phyloP scores from a whole-genome alignment of 64 coral and sea anemone species.

The Montipora efflorescens region DNA sequence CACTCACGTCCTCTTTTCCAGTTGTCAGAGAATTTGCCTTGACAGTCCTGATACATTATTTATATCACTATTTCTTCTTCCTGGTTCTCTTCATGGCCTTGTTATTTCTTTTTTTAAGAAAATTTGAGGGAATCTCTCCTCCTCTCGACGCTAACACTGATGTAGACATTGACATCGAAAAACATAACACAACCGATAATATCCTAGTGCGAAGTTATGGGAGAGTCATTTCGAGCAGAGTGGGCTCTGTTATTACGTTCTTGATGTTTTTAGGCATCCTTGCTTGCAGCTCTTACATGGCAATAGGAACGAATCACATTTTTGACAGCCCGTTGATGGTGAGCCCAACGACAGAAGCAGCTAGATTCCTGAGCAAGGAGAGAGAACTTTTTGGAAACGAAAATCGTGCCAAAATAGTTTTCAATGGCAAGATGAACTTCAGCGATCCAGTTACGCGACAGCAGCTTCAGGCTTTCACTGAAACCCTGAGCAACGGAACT shows the following conservation, averaged over 20 bases:
- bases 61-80: slow-evolving; percentile 49
- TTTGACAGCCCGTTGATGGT: slow-evolving; percentile 16
- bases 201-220: slow-evolving; percentile 14
- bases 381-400: slow-evolving; percentile 59
- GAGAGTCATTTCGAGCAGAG: not conserved
- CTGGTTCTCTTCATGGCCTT: slow-evolving; percentile 53
- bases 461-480: not conserved
- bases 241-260: slow-evolving; percentile 21
- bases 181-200: not conserved
- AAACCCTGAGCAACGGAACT: slow-evolving; percentile 26
- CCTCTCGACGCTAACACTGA: not conserved
- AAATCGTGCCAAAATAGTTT: slow-evolving; percentile 46
- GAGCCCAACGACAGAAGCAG: not conserved
- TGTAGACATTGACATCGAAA: not conserved
- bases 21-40: slow-evolving; percentile 45
- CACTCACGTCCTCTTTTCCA: slow-evolving; percentile 50
- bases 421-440: slow-evolving; percentile 12
- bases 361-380: not conserved
- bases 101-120: slow-evolving; percentile 26
- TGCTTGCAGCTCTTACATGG: slow-evolving; percentile 1
- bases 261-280: slow-evolving; percentile 41
- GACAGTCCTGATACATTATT: slow-evolving; percentile 35
- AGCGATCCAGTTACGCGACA: slow-evolving; percentile 27
- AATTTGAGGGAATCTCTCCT: not conserved
- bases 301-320: not conserved